Evolutionary conservation across 2,797 vertebrate species (phyloP).

Genomic region (Melanotaenia pygmaea): DNA sequence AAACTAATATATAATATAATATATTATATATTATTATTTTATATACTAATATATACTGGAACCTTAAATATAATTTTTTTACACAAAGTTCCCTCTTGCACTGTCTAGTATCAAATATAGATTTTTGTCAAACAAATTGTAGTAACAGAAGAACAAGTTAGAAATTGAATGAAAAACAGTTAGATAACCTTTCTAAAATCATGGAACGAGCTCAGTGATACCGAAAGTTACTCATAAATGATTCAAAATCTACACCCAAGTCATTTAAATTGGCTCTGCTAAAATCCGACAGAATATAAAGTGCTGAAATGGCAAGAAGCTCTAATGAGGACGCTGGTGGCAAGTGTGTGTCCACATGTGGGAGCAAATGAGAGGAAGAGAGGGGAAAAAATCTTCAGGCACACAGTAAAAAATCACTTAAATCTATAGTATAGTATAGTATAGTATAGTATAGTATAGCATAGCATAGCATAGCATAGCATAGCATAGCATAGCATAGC

Average conservation of each 20-base stretch:
- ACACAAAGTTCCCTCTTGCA: not conserved
- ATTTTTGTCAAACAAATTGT: not conserved
- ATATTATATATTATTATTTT: no score
- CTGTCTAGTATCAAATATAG: not conserved
- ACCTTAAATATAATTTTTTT: no score
- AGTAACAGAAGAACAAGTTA: not conserved
- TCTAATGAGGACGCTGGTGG: slow-evolving; percentile 67
- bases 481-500: no score
- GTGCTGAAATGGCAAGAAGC: slow-evolving; percentile 62
- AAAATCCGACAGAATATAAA: slow-evolving; percentile 55
- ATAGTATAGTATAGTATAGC: no score
- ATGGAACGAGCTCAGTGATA: slow-evolving; percentile 22
- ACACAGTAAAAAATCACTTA: slow-evolving; percentile 1
- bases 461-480: no score
- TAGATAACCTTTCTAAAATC: not conserved
- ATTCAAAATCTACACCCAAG: slow-evolving; percentile 58
- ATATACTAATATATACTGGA: not conserved
- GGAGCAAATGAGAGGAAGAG: not conserved
- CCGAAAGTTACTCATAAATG: slow-evolving; percentile 49
- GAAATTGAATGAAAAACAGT: not conserved
- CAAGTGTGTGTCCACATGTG: slow-evolving; percentile 33
- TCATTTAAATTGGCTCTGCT: slow-evolving; percentile 61
- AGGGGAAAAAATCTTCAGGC: not conserved
- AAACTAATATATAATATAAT: not conserved
- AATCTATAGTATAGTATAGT: not conserved